Evolutionary conservation across 2,797 vertebrate genomes (phyloP), one percentile per base, ranked within the genome.

Genomic region (Antennarius maculatus): DNA sequence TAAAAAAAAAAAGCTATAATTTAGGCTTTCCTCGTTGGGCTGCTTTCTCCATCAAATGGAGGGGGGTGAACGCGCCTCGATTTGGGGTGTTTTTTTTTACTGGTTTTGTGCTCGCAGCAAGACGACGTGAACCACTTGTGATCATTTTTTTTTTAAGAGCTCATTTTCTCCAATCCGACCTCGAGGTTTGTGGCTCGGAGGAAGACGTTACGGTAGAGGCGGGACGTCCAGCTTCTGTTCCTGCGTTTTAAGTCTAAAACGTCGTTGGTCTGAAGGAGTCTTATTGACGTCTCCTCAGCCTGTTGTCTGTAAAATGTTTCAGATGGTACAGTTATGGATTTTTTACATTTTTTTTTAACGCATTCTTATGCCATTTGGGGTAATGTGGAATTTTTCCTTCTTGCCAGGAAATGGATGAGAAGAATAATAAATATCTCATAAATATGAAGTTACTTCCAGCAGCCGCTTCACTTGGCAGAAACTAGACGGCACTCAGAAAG

Each of bases 11-110:
- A 68, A 61, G 61, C 72, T 34, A 39, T 76, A 23, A 47, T 66
- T 43, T 18, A 27, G 17, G 56, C 53, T 66, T 63, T 71, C 34
- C 60, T 27, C 31, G 46, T 43, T 28, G 43, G 23, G 57, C 61
- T 37, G 42, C 17, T 50, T 31, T 18, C 65, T 82, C 66, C 78
- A 79, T 81, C 12, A 73, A 74, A 85, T 78, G 83, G 83, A 76
- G 63, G 52, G 42, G 54, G 47, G 46, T 59, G 56, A 56, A 56
- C 60, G 8, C 10, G 48, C 23, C 64, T 61, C 3, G 1, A 39
- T 46, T 15, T 39, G 49, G 23, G 23, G 1, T 23, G 1, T 23
- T 23, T 23, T 23, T 23, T 75, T 81, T 76, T 69, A 60, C 55
- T 66, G 71, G 27, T 71, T 80, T 48, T 46, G 17, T 49, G 66